Base-by-base conservation (phyloP, 2,888 invertebrate genomes). In the Melipona beecheii region DNA sequence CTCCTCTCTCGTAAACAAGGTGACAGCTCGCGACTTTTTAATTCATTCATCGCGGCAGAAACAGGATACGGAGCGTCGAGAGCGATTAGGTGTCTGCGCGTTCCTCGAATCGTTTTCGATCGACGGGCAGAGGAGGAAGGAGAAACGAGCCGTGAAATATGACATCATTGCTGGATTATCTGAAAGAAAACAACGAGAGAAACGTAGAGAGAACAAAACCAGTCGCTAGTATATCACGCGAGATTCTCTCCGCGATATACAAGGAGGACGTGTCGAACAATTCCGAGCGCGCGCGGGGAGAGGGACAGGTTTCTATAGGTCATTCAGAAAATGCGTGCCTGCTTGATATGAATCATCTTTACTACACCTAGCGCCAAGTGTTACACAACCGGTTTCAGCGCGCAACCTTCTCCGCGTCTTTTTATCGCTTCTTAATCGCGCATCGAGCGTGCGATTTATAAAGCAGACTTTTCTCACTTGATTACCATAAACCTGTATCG, bases 291-390 rank as follows among this genome's bases (percentile, higher is more conserved):
- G 62, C 65, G 64, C 68, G 24, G 56, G 13, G n/a, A 60, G 60
- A 68, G 66, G 65, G 65, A 86, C 71, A 78, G 73, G 78, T 82
- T 82, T 82, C 86, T 84, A 83, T 88, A 88, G 87, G 84, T 88
- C 87, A 87, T 87, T 87, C 87, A 87, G 88, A 79, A 87, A 87
- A 83, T 83, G 86, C 81, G 83, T 83, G 77, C 81, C 78, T 83
- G 73, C 75, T 49, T 70, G 70, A 75, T 70, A 80, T 87, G 87
- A 87, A 87, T 87, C 87, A 87, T 79, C 86, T 86, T 87, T 87
- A 87, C 88, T 88, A 87, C 80, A 75, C 17, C n/a, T n/a, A 21
- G 72, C 75, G 84, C 76, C 66, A 65, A 73, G 64, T 58, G 75
- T 84, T 84, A 79, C 79, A 66, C 73, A 78, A 84, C 78, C 82